These are phyloP conservation scores for Syngnathus rostellatus DNA, from an alignment of 2,797 vertebrate genomes.

Conservation along the genomic window DNA sequence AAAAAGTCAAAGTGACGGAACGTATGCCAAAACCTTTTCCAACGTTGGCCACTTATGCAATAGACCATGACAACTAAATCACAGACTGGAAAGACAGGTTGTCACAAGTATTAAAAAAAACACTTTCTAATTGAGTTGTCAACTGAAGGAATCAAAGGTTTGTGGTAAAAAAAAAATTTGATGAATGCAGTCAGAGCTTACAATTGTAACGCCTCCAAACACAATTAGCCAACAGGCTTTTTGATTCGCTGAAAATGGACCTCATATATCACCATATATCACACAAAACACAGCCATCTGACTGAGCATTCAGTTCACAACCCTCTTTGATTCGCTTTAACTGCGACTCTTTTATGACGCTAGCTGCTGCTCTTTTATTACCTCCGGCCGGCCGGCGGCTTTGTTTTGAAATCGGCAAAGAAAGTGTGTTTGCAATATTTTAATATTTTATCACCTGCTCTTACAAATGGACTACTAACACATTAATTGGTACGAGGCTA, in stretches of 20 bases:
- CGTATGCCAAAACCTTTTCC: background rate
- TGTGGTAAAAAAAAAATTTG: background rate
- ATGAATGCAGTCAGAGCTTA: background rate
- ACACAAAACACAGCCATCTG: background rate
- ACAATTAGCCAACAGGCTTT: background rate
- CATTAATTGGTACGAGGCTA: too few relatives aligned
- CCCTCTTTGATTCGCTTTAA: background rate
- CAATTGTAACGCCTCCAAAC: background rate
- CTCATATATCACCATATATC: background rate
- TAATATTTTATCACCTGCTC: too few relatives aligned
- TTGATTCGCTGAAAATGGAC: background rate
- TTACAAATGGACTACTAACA: too few relatives aligned
- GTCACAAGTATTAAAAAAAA: constrained; percentile 1
- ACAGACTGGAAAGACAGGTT: constrained; percentile 1
- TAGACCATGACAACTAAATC: background rate
- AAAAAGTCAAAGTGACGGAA: constrained; percentile 16
- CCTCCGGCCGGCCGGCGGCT: too few relatives aligned
- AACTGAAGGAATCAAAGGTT: background rate
- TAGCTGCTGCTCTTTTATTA: too few relatives aligned
- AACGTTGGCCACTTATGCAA: background rate
- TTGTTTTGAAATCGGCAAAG: too few relatives aligned
- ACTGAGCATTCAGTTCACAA: background rate
- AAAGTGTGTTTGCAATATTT: too few relatives aligned
- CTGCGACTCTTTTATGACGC: background rate
- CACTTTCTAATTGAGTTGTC: background rate